Evolutionary conservation across 2,888 invertebrate species (phyloP).

Genomic region (Drosophila mettleri): DNA sequence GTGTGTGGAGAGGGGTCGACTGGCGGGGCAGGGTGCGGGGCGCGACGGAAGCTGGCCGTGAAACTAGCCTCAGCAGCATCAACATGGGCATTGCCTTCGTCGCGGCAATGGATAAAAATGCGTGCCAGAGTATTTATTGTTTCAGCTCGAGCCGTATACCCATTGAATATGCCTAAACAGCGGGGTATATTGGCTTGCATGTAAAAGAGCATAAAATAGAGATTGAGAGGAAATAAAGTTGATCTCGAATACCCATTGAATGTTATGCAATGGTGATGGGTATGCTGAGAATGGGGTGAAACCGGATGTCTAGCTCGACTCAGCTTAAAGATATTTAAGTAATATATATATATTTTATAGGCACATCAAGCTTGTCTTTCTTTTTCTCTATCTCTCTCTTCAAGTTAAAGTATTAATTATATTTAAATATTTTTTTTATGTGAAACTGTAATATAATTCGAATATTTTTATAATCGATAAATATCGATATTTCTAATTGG

Average conservation of each 20-base stretch:
- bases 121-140: constrained; percentile 69
- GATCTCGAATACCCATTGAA: constrained; percentile 39
- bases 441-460: too few species aligned
- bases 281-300: too few species aligned
- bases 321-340: not conserved
- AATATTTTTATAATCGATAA: not conserved
- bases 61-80: constrained; percentile 53
- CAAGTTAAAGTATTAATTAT: too few species aligned
- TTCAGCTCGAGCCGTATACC: constrained; percentile 58
- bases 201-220: not conserved
- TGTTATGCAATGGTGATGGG: not conserved
- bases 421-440: too few species aligned
- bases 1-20: not conserved
- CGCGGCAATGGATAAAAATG: constrained; percentile 64
- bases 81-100: constrained; percentile 66
- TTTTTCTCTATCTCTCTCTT: not conserved
- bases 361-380: too few species aligned
- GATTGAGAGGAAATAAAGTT: not conserved
- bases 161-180: not conserved
- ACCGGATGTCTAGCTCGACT: not conserved
- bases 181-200: not conserved
- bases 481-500: not conserved
- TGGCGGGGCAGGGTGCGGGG: not conserved
- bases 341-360: too few species aligned
- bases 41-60: constrained; percentile 61